Evolutionary conservation across 35 echinoderm and acorn worm species (phyloP), one percentile per base, ranked within the genome.

Genomic region (Acanthaster planci): DNA sequence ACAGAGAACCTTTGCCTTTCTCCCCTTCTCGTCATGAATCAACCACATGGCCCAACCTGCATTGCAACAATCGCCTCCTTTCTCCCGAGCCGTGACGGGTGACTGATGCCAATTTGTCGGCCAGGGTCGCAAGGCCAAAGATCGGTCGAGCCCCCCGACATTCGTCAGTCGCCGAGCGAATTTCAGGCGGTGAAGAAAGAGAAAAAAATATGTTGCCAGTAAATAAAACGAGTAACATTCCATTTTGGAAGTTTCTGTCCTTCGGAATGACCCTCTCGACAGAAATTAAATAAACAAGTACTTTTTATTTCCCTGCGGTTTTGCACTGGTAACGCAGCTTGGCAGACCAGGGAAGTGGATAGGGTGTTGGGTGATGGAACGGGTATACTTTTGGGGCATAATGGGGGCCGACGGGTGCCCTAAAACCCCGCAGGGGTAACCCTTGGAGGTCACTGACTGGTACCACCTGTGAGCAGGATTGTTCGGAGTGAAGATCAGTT

Each of bases 71-170:
- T 72, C 26, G 8, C 26, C 26, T 29, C 10, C 64, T 26, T 72
- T 72, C 64, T 23, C 64, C 9, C 30, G 22, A 26, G 30, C 21
- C 34, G 23, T 14, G 34, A 14, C 64, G 64, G 64, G 34, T 72
- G 64, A 72, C 64, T 72, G 64, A 72, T 72, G 64, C 23, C 64
- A 72, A 72, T 72, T 72, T 72, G 64, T 72, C 64, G 64, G 64
- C 34, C 64, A 14, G 64, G 64, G 64, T 72, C 64, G 34, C 14
- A 34, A 26, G 64, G 22, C 64, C 64, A 23, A 72, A 34, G 64
- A 34, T 26, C 64, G 34, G 22, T 26, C 26, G 34, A 19, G 34
- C 64, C 34, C 14, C 2, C 26, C 14, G 23, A 72, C 64, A 34
- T 35, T 26, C 34, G 34, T 72, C 64, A 72, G 64, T 72, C 64